Evolutionary conservation across 2,888 invertebrate species (phyloP).

Genomic region (Agonopterix alstromeriana): DNA sequence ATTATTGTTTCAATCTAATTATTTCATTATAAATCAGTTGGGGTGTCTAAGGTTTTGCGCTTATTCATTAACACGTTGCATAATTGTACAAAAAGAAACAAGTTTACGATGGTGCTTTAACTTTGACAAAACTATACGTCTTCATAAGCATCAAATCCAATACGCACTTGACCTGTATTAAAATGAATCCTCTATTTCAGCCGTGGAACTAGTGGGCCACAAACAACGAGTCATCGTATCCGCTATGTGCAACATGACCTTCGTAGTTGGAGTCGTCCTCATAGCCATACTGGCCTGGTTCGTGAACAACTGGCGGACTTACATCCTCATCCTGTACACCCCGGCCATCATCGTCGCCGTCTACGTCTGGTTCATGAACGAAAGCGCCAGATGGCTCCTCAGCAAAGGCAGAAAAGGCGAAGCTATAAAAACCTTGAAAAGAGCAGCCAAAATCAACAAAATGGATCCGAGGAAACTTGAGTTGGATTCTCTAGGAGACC

Average conservation of each 20-base stretch:
- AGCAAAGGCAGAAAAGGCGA: constrained; percentile 81
- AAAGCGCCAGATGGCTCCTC: constrained; percentile 87
- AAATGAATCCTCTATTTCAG: constrained; percentile 54
- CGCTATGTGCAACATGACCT: constrained; percentile 84
- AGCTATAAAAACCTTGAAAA: constrained; percentile 78
- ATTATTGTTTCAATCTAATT: no score
- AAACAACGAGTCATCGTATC: constrained; percentile 85
- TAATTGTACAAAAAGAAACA: no score
- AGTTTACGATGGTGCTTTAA: no score
- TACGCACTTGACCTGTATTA: not conserved
- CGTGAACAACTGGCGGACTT: constrained; percentile 83
- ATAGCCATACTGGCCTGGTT: constrained; percentile 84
- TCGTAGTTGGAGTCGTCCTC: constrained; percentile 84
- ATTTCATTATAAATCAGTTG: no score
- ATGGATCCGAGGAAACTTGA: constrained; percentile 66
- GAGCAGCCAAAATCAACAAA: constrained; percentile 80
- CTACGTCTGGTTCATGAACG: constrained; percentile 85
- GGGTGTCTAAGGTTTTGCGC: no score
- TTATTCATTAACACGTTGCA: no score
- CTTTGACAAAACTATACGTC: no score
- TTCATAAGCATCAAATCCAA: no score
- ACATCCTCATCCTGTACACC: constrained; percentile 81
- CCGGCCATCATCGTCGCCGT: constrained; percentile 81
- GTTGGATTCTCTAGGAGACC: constrained; percentile 60
- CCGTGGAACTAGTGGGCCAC: constrained; percentile 87